phyloP scores from a whole-genome alignment of 2,888 invertebrate species.

The Geophilus truncorum region DNA sequence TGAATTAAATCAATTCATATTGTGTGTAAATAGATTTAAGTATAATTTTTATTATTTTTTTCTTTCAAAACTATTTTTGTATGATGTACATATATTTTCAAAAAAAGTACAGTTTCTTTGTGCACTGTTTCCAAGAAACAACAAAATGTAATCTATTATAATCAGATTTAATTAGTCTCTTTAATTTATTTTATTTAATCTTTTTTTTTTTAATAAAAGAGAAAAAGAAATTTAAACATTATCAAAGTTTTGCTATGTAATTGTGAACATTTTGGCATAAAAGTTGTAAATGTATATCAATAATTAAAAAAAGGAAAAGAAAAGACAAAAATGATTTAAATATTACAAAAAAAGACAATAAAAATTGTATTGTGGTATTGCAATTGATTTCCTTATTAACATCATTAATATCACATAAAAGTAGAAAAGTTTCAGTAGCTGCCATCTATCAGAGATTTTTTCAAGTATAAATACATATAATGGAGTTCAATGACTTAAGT shows the following conservation, averaged over 20 bases:
- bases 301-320: not conserved
- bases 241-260: not conserved
- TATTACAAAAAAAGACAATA: not conserved
- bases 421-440: not conserved
- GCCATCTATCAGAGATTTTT: not conserved
- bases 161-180: not conserved
- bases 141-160: not conserved
- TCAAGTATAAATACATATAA: not conserved
- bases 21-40: not conserved
- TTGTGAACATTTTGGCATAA: not conserved
- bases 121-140: slow-evolving; percentile 10
- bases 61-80: not conserved
- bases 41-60: not conserved
- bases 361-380: slow-evolving; percentile 7
- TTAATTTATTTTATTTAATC: not conserved
- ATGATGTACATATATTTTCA: not conserved
- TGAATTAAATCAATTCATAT: not conserved
- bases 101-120: not conserved
- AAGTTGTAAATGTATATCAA: slow-evolving; percentile 4
- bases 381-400: not conserved
- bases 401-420: not conserved
- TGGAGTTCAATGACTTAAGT: not conserved
- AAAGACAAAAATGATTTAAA: not conserved
- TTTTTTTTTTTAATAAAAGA: no score
- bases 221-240: not conserved